Evolutionary conservation across 2,888 invertebrate genomes (phyloP).

Genomic region (Pachliopta kotzebuea): DNA sequence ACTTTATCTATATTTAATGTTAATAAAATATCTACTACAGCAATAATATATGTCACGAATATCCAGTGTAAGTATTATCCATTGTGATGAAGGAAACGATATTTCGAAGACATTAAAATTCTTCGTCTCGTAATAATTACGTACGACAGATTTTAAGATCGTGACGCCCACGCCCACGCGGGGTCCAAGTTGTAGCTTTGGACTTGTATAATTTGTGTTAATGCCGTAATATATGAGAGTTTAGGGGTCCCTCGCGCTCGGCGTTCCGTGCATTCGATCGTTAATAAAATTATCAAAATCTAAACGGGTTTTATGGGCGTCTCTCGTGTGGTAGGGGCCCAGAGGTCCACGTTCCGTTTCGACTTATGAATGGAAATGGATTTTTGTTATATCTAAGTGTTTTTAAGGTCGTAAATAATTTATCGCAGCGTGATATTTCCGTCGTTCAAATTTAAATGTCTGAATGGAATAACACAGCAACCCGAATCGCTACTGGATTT

Average conservation of each 20-base stretch:
- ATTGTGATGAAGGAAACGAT: slow-evolving; percentile 76
- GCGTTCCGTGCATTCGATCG: slow-evolving; percentile 72
- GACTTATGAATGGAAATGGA: slow-evolving; percentile 78
- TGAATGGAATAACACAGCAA: slow-evolving; percentile 60
- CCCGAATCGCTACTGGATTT: slow-evolving; percentile 71
- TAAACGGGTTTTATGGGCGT: slow-evolving; percentile 76
- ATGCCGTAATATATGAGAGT: slow-evolving; percentile 78
- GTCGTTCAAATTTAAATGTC: slow-evolving; percentile 69
- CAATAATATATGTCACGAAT: slow-evolving; percentile 56
- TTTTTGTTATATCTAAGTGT: slow-evolving; percentile 77
- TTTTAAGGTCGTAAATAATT: slow-evolving; percentile 77
- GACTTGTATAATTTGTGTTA: slow-evolving; percentile 80
- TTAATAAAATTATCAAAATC: slow-evolving; percentile 81
- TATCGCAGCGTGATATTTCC: slow-evolving; percentile 78
- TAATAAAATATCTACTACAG: slow-evolving; percentile 61
- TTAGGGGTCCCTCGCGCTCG: slow-evolving; percentile 66
- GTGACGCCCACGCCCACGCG: slow-evolving; percentile 78
- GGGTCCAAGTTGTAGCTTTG: slow-evolving; percentile 73
- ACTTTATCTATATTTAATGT: slow-evolving; percentile 37
- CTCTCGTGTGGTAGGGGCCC: slow-evolving; percentile 64
- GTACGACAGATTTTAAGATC: slow-evolving; percentile 78
- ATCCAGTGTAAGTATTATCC: slow-evolving; percentile 66
- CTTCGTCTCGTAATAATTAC: slow-evolving; percentile 76
- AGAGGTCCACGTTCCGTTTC: slow-evolving; percentile 53
- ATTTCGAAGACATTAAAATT: slow-evolving; percentile 77